phyloP scores from a whole-genome alignment of 2,888 invertebrate species.

The Ligdia adustata region DNA sequence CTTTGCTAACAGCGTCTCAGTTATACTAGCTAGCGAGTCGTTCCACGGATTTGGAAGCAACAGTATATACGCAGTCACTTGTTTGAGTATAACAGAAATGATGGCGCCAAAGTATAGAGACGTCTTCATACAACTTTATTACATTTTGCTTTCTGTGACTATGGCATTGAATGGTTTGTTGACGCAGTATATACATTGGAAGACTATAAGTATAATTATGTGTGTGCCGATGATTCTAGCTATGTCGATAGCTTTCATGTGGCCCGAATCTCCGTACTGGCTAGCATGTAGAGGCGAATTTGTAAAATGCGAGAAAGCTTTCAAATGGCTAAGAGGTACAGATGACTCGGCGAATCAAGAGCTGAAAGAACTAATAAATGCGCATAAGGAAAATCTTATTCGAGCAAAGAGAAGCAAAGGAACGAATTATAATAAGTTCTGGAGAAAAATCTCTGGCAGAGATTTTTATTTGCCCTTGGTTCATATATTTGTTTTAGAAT shows the following conservation, averaged over 20 bases:
- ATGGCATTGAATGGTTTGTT: conserved; percentile 25
- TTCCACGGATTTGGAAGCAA: conserved; percentile 32
- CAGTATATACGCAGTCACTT: conserved; percentile 29
- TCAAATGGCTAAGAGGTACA: conserved; percentile 33
- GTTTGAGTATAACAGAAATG: conserved; percentile 33
- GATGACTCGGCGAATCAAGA: conserved; percentile 29
- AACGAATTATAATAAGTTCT: conserved; percentile 2
- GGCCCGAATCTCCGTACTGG: conserved; percentile 40
- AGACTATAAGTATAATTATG: conserved; percentile 29
- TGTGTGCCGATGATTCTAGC: conserved; percentile 26
- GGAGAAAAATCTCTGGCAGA: conserved; percentile 8
- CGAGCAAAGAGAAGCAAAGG: not conserved
- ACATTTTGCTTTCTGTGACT: conserved; percentile 17
- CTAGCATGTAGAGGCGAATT: conserved; percentile 35
- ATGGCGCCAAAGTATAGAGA: conserved; percentile 28
- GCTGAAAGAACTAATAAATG: conserved; percentile 19
- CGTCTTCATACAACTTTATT: conserved; percentile 22
- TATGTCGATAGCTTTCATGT: conserved; percentile 21
- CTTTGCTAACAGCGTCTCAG: conserved; percentile 8
- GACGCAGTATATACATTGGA: conserved; percentile 30
- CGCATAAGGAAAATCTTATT: conserved; percentile 4
- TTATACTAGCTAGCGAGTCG: conserved; percentile 24
- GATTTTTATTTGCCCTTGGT: conserved; percentile 25
- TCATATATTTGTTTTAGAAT: conserved; percentile 23
- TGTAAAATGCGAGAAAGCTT: conserved; percentile 29